Base-by-base conservation (phyloP, 1,140 invertebrate species). In the Rhynchophorus ferrugineus region DNA sequence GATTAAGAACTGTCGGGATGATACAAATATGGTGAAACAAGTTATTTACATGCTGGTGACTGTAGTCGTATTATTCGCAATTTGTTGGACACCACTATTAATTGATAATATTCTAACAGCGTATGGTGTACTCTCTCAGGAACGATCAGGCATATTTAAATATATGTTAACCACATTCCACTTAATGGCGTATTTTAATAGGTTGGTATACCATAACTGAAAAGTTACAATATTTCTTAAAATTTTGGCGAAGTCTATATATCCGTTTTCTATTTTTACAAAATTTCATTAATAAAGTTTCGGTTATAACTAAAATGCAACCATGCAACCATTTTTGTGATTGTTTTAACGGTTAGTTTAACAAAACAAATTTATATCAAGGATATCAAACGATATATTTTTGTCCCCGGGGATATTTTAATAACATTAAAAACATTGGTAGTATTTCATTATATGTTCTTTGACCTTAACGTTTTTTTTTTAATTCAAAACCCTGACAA, bases 31-130 rank as follows among this genome's bases (percentile, higher is more conserved):
- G 54, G 63, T 56, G 20, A 65, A 54, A 43, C 65, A 85, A 80
- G 81, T 85, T 2, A 80, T 84, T 52, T 82, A 81, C 59, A 85
- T 85, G 83, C 62, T 85, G 35, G 78, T 85, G 0, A 79, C 79
- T 2, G 81, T 85, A 3, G 81, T 85, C 11, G 72, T 82, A 9
- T 66, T 85, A 3, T 85, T 85, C 66, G 75, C 79, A 2, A 65
- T 84, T 20, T 84, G 83, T 59, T 85, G 82, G 82, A 73, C 74
- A 51, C 83, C 83, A 2, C 69, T 81, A 53, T 65, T 84, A n/a
- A 74, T 83, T 13, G 77, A 79, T 60, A 80, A 83, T 58, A 70
- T 82, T 11, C 69, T 84, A n/a, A 81, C 76, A 1, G 75, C 83
- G 1, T 83, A 81, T 45, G 75, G 70, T 1, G 46, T 77, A 20